Evolutionary conservation across 2,888 invertebrate species (phyloP).

Genomic region (Hirtodrosophila confusa): DNA sequence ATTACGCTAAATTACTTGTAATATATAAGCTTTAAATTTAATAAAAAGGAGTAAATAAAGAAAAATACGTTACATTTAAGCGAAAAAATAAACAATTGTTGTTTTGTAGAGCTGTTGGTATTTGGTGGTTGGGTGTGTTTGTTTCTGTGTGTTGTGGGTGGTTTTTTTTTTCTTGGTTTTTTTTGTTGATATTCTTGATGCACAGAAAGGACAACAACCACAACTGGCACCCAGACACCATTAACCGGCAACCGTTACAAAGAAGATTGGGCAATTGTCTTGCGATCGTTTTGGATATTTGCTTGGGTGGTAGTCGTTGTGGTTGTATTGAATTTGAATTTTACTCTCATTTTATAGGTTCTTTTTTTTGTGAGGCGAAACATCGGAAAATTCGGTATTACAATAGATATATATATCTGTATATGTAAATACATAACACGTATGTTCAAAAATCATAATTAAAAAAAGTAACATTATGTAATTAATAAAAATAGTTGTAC

Average conservation of each 20-base stretch:
- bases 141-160: constrained; percentile 21
- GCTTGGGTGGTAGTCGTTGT: constrained; percentile 41
- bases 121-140: constrained; percentile 25
- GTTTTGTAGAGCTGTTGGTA: constrained; percentile 40
- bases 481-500: constrained; percentile 47
- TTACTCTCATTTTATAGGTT: constrained; percentile 28
- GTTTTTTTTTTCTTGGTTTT: constrained; percentile 8
- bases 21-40: constrained; percentile 74
- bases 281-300: constrained; percentile 55
- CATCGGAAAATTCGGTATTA: constrained; percentile 85
- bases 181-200: neutral
- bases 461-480: constrained; percentile 74
- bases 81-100: constrained; percentile 53
- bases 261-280: constrained; percentile 46
- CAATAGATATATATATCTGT: constrained; percentile 75
- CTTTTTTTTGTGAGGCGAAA: constrained; percentile 83
- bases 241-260: constrained; percentile 36
- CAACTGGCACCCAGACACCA: constrained; percentile 30
- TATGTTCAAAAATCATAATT: constrained; percentile 71
- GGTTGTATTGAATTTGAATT: constrained; percentile 29
- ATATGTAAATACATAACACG: constrained; percentile 51
- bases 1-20: constrained; percentile 77
- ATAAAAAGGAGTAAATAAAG: constrained; percentile 57
- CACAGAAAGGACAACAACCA: constrained; percentile 38
- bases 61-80: constrained; percentile 69